These are phyloP conservation scores for Sphecodes monilicornis DNA, from an alignment of 2,888 invertebrate species.

Conservation along the genomic window DNA sequence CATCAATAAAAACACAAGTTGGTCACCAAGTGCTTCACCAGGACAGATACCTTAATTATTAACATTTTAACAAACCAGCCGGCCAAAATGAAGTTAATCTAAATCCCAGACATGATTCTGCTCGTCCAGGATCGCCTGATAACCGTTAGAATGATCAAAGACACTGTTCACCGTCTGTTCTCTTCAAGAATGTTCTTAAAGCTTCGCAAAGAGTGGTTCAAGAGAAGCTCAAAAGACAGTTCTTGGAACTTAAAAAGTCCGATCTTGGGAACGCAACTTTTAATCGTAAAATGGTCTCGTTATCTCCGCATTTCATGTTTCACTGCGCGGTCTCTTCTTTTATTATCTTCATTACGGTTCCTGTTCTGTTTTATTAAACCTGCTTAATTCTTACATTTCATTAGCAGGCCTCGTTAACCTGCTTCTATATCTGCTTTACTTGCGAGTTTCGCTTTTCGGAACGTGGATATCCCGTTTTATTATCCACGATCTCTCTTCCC, in stretches of 20 bases:
- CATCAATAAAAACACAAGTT: neutral
- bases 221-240: neutral
- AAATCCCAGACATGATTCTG: constrained; percentile 5
- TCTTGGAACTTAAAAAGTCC: neutral
- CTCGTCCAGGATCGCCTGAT: neutral
- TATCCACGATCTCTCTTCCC: neutral
- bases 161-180: neutral
- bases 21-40: neutral
- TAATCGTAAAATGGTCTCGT: neutral
- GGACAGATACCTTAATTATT: neutral
- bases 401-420: neutral
- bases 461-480: neutral
- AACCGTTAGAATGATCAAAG: neutral
- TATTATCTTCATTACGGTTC: neutral
- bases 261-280: neutral
- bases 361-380: neutral
- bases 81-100: neutral
- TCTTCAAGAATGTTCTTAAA: neutral
- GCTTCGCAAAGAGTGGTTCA: neutral
- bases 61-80: neutral
- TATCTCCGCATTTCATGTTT: neutral
- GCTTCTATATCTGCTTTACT: neutral
- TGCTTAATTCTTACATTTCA: neutral
- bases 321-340: neutral
- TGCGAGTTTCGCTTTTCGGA: neutral